A percentile compares a stretch with the other conserved stretches of the same genome.
Evolutionary conservation across 2,888 invertebrate genomes (phyloP).

Genomic region (Erynnis tages): DNA sequence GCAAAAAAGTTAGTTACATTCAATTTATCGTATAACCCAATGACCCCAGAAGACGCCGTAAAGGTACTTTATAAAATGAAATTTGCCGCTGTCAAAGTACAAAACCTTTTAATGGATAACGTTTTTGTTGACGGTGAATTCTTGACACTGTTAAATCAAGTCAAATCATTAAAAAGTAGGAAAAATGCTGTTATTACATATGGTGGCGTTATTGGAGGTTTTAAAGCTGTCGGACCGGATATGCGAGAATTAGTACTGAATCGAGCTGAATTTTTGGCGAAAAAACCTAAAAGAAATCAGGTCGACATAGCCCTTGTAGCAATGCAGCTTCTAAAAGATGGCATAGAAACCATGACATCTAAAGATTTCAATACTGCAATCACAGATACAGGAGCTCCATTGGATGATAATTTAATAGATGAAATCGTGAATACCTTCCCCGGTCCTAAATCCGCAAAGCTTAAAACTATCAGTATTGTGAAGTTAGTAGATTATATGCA

Average conservation of each 20-base stretch:
- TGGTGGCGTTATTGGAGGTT: constrained; percentile 42
- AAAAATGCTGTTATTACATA: constrained; percentile 45
- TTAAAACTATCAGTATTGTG: constrained; percentile 46
- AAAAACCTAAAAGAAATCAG: constrained; percentile 43
- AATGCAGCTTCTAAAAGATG: constrained; percentile 48
- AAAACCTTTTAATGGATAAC: constrained; percentile 51
- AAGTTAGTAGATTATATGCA: constrained; percentile 50
- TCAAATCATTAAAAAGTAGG: constrained; percentile 41
- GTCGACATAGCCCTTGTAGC: constrained; percentile 51
- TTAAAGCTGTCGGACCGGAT: constrained; percentile 41
- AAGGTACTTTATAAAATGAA: constrained; percentile 45
- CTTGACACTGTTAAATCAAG: constrained; percentile 37
- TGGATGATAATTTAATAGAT: constrained; percentile 50
- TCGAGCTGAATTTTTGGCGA: constrained; percentile 50
- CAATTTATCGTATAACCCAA: constrained; percentile 57
- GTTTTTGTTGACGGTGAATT: constrained; percentile 47
- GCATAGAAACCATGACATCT: constrained; percentile 35
- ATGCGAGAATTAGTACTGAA: constrained; percentile 51
- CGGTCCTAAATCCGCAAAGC: constrained; percentile 44
- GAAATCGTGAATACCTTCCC: constrained; percentile 47
- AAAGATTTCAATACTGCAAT: constrained; percentile 44
- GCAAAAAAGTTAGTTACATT: constrained; percentile 50
- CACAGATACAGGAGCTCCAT: constrained; percentile 33
- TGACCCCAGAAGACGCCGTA: constrained; percentile 49
- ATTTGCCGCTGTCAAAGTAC: constrained; percentile 41